Conservation (phyloP, 2,888 invertebrate species). For the Sesia bembeciformis region DNA sequence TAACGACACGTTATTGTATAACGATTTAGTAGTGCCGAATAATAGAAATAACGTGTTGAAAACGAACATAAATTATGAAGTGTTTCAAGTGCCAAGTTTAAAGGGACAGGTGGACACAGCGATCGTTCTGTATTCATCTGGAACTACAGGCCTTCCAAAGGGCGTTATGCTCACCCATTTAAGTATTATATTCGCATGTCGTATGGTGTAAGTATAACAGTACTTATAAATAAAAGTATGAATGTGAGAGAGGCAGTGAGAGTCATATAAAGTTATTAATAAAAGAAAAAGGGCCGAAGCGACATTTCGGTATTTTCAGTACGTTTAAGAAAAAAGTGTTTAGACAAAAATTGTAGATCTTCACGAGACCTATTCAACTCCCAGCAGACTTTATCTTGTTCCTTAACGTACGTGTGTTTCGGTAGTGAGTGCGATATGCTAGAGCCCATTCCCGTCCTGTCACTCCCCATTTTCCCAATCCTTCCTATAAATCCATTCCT, state of each 20-base stretch:
- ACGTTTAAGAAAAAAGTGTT: neutral
- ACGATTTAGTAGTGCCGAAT: conserved; percentile 22
- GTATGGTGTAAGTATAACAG: neutral
- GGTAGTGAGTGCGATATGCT: no score
- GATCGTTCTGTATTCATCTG: conserved; percentile 51
- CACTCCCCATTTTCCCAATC: no score
- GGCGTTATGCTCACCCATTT: conserved; percentile 50
- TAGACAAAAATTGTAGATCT: no score
- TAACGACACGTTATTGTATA: conserved; percentile 22
- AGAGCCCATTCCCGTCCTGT: no score
- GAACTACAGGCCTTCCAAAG: conserved; percentile 55
- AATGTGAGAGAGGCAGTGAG: no score
- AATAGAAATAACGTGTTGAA: conserved; percentile 6
- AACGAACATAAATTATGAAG: conserved; percentile 26
- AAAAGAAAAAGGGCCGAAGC: neutral
- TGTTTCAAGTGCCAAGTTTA: conserved; percentile 32
- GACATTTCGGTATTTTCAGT: neutral
- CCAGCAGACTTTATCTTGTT: no score
- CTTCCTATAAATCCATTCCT: no score
- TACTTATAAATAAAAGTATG: no score
- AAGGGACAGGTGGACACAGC: conserved; percentile 32
- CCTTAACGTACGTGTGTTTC: no score
- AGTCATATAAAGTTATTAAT: no score
- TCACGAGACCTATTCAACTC: no score
- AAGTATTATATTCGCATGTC: conserved; percentile 27